Evolutionary conservation across 2,888 invertebrate species (phyloP), one percentile per base, ranked within the genome.

Genomic region (Cistogaster globosa): DNA sequence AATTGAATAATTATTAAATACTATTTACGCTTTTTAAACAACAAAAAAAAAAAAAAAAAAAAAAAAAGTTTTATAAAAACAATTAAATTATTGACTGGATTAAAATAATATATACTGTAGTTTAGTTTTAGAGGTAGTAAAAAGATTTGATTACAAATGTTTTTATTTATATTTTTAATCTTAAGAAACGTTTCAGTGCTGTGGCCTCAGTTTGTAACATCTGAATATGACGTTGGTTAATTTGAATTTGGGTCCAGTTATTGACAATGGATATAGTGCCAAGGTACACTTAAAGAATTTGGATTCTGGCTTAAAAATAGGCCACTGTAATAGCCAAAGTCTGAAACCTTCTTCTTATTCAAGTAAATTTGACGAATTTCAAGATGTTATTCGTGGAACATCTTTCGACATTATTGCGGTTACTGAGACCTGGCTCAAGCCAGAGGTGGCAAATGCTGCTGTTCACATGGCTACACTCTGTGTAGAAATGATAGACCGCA

Each of bases 281-380:
- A 53, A 18, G 9, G n/a, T 18, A n/a, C 20, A 18, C 18, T 18
- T n/a, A n/a, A n/a, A 9, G 6, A 20, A 53, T 53, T 20, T 20
- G 18, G n/a, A 9, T 2, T 26, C 57, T 32, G 32, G 32, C 12
- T 57, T 57, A 14, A 57, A 57, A 57, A 26, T 57, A 26, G 57
- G 57, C 26, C 57, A 57, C 7, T 57, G 57, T 32, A 57, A 57
- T 57, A 26, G 57, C 26, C 57, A 57, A 57, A 57, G 57, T 57
- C 16, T 57, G 6, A 57, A 57, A 32, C 57, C 57, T 7, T 20
- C 57, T 20, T 12, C 57, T 26, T 57, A 57, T 57, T 57, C 57
- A 5, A 57, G 26, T 26, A 57, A 57, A 26, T 57, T 26, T 57
- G 32, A 57, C 26, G 57, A 57, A 26, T 32, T 57, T 12, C 12